Conservation (phyloP, 2,888 invertebrate species). For the Rotaria magnacalcarata region DNA sequence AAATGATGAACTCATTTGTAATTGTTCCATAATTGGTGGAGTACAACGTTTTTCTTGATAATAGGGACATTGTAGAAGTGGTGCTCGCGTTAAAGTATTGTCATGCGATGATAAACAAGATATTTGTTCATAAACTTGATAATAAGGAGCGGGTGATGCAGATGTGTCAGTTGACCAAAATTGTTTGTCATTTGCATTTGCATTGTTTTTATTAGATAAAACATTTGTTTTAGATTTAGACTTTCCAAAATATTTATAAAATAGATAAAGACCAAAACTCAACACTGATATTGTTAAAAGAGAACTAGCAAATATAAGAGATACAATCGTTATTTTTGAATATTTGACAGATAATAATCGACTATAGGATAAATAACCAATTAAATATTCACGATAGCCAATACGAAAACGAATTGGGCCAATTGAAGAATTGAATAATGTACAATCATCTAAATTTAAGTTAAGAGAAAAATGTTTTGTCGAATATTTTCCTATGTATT, state of each 20-base stretch:
- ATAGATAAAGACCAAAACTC: neutral
- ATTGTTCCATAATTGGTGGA: slow-evolving; percentile 23
- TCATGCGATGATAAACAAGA: neutral
- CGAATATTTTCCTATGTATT: no score
- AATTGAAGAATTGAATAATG: neutral
- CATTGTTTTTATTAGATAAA: neutral
- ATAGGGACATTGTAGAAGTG: neutral
- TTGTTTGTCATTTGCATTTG: neutral
- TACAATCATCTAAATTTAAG: neutral
- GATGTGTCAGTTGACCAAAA: slow-evolving; percentile 31
- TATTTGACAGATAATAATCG: neutral
- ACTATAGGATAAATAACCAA: slow-evolving; percentile 11
- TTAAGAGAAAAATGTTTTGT: no score
- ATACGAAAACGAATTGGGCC: slow-evolving; percentile 23
- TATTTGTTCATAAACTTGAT: slow-evolving; percentile 31
- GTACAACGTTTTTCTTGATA: slow-evolving; percentile 13
- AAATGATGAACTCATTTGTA: neutral
- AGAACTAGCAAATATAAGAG: neutral
- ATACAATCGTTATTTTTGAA: neutral
- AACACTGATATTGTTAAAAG: neutral
- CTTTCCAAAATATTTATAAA: neutral
- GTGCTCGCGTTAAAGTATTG: neutral
- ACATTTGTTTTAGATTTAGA: neutral
- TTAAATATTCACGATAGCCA: slow-evolving; percentile 33
- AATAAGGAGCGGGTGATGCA: slow-evolving; percentile 10